Conservation (phyloP, 1,140 invertebrate genomes). For the Drosophila malerkotliana region DNA sequence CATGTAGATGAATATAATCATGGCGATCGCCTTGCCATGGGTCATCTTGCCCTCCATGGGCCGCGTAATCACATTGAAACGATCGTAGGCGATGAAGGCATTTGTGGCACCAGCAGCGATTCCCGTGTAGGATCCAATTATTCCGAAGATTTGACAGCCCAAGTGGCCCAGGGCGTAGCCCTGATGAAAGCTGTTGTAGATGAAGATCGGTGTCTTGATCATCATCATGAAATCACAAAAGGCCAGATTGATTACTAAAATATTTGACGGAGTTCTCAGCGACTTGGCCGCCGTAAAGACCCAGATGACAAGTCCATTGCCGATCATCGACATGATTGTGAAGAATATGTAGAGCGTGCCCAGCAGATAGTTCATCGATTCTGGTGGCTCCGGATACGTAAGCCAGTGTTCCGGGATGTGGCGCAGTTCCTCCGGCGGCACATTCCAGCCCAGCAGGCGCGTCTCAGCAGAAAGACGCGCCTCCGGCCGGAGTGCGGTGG, state of each 20-base stretch:
- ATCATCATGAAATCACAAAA: constrained; percentile 96
- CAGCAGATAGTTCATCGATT: constrained; percentile 93
- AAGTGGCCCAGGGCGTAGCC: constrained; percentile 90
- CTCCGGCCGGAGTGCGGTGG: constrained; percentile 66
- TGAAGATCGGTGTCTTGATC: constrained; percentile 89
- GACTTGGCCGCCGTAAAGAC: constrained; percentile 92
- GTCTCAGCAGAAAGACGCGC: constrained; percentile 64
- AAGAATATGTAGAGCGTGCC: constrained; percentile 92
- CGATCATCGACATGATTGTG: constrained; percentile 90
- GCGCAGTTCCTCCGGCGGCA: constrained; percentile 89
- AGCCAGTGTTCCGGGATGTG: constrained; percentile 94
- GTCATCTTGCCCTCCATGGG: constrained; percentile 93
- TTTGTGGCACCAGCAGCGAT: constrained; percentile 92
- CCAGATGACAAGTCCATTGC: constrained; percentile 96
- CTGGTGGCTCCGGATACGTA: constrained; percentile 90
- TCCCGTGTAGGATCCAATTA: constrained; percentile 92
- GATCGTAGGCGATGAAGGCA: constrained; percentile 84
- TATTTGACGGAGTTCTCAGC: constrained; percentile 95
- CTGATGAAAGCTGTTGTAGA: constrained; percentile 90
- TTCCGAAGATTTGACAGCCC: constrained; percentile 91
- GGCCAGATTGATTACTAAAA: constrained; percentile 94
- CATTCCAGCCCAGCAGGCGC: constrained; percentile 90
- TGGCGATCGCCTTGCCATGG: constrained; percentile 89
- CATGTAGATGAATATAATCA: constrained; percentile 90
- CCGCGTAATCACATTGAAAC: constrained; percentile 91